Percentiles rank a stretch among this genome's conserved stretches.
phyloP scores from a whole-genome alignment of 2,113 vertebrate genomes.

The Setophaga petechia region DNA sequence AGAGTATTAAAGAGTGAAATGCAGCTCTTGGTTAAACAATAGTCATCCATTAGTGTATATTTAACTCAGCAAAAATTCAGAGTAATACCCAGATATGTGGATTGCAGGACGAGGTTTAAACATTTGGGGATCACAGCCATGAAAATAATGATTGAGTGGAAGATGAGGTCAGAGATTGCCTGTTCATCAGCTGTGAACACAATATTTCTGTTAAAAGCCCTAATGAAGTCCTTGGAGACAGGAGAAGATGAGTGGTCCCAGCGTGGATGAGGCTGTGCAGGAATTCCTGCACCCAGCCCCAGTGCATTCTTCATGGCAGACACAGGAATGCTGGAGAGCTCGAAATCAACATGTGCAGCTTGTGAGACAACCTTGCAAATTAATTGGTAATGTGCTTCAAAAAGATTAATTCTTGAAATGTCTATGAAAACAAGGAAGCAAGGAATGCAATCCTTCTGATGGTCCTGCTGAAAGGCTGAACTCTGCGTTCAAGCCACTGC shows the following conservation, averaged over 20 bases:
- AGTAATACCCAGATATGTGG: neutral
- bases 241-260: neutral
- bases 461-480: neutral
- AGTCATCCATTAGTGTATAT: neutral
- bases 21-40: neutral
- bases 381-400: neutral
- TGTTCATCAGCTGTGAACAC: neutral
- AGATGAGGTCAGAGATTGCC: neutral
- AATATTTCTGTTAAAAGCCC: neutral
- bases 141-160: neutral
- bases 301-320: neutral
- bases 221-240: neutral
- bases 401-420: neutral
- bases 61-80: neutral
- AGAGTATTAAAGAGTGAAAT: neutral
- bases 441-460: neutral
- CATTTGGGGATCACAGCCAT: neutral
- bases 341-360: neutral
- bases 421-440: neutral
- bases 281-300: neutral
- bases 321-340: neutral
- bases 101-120: neutral
- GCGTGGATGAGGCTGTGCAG: neutral
- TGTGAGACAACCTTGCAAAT: neutral
- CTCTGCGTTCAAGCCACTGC: neutral